phyloP scores from a whole-genome alignment of 2,113 vertebrate species.

The Clarias gariepinus region DNA sequence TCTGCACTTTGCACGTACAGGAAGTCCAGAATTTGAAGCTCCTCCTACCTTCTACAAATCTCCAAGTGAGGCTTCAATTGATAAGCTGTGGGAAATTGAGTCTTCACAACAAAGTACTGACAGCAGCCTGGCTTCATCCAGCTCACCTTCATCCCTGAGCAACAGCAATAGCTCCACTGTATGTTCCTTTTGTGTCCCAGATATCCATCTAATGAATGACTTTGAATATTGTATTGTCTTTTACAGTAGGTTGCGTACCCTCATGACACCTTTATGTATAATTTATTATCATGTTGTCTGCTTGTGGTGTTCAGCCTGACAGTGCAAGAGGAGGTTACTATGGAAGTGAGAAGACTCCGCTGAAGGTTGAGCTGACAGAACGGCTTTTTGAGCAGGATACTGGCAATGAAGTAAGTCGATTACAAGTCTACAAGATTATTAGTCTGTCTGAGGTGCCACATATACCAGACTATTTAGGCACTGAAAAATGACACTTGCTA shows the following conservation, averaged over 20 bases:
- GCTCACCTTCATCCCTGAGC: slow-evolving; percentile 83
- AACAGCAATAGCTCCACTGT: slow-evolving; percentile 83
- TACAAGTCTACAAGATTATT: background rate
- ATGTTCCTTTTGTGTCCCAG: slow-evolving; percentile 42
- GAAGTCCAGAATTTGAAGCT: slow-evolving; percentile 41
- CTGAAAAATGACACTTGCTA: background rate
- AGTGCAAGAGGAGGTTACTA: slow-evolving; percentile 89
- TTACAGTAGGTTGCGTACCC: background rate
- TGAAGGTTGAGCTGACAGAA: slow-evolving; percentile 92
- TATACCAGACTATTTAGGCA: background rate
- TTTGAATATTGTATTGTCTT: background rate
- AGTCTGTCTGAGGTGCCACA: background rate
- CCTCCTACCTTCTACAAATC: slow-evolving; percentile 30
- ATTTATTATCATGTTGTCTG: background rate
- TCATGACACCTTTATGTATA: background rate
- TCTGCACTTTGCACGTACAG: slow-evolving; percentile 31
- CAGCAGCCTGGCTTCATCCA: slow-evolving; percentile 63
- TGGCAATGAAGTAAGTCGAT: slow-evolving; percentile 68
- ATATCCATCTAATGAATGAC: background rate
- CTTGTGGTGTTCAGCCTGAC: slow-evolving; percentile 80
- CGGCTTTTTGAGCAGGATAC: slow-evolving; percentile 90
- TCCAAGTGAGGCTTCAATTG: slow-evolving; percentile 13
- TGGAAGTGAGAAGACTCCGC: slow-evolving; percentile 79
- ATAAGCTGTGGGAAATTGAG: slow-evolving; percentile 30
- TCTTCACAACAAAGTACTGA: slow-evolving; percentile 49